A percentile compares a stretch with the other conserved stretches of the same genome.
Evolutionary conservation across 2,113 vertebrate genomes (phyloP).

Genomic region (Astatotilapia flaviijosephi): DNA sequence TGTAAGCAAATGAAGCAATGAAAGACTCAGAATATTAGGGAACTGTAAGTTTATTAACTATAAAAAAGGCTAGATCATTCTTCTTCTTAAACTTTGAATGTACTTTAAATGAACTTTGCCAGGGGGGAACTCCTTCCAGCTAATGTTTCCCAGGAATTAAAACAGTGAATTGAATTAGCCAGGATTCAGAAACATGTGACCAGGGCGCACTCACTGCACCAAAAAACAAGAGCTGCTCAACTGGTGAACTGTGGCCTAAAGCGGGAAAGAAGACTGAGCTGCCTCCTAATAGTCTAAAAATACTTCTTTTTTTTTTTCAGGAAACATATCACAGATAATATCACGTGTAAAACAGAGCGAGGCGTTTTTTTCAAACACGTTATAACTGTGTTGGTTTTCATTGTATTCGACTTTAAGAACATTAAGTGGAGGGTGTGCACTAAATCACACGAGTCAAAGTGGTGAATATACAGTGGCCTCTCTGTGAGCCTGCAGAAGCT

Average conservation of each 20-base stretch:
- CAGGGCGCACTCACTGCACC: not conserved
- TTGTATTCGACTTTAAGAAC: not conserved
- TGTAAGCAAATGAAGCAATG: not conserved
- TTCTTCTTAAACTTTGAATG: not conserved
- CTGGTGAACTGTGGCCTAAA: not conserved
- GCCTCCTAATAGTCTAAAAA: not conserved
- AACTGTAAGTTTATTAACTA: not conserved
- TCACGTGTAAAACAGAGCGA: not conserved
- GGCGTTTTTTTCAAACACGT: not conserved
- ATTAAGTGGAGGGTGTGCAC: not conserved
- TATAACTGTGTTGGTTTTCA: not conserved
- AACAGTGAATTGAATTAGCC: not conserved
- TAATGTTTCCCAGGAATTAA: not conserved
- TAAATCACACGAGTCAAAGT: not conserved
- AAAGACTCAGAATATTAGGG: not conserved
- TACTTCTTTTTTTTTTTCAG: not conserved
- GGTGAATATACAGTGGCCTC: not conserved
- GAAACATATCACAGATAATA: not conserved
- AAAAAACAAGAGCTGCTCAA: not conserved
- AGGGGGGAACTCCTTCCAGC: not conserved
- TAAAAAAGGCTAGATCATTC: not conserved
- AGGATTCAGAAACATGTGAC: constrained; percentile 11
- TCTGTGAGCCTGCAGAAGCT: not conserved
- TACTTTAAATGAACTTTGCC: not conserved
- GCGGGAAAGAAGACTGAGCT: not conserved